Evolutionary conservation across 2,797 vertebrate genomes (phyloP), one percentile per base, ranked within the genome.

Genomic region (Periophthalmus magnuspinnatus): DNA sequence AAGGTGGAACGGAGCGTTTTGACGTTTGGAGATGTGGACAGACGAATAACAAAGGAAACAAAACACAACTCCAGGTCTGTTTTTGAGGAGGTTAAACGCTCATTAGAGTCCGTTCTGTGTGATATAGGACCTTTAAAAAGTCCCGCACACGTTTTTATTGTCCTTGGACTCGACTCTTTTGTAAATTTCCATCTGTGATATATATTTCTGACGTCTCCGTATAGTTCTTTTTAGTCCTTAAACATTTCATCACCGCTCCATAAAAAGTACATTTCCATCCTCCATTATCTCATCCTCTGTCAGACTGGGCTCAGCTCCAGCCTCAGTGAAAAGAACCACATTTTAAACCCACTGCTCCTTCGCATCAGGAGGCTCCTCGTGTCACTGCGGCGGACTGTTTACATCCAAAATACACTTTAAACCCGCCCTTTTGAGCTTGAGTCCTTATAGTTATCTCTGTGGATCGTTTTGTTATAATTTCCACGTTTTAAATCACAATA

Each of bases 311-410:
- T 74, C 54, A 22, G 61, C 54, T 0, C 50, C 55, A 59, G 68
- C 68, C 66, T 38, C 64, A 76, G 67, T 28, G 58, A 76, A 71
- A 64, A 24, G 61, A 47, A 45, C 9, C 34, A 22, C n/a, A 14
- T 74, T 2, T 54, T 48, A 36, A 21, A 19, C 54, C 54, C 33
- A 33, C 54, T 47, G 6, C 7, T 45, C 2, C 36, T 14, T 38
- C 79, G 65, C 28, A 65, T 86, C 85, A 83, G 85, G 81, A 88
- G 86, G 80, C 76, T 61, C 56, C 61, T 8, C 1, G 63, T 74
- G 59, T 73, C 34, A n/a, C 56, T 67, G 65, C 64, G 45, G 73
- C 77, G 67, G 50, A 16, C 6, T 38, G 82, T 84, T 86, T 80
- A 84, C 55, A 67, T 87, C 71, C 56, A 33, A 63, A 68, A 72